Base-by-base conservation (phyloP, 2,113 vertebrate genomes). In the Connochaetes taurinus region DNA sequence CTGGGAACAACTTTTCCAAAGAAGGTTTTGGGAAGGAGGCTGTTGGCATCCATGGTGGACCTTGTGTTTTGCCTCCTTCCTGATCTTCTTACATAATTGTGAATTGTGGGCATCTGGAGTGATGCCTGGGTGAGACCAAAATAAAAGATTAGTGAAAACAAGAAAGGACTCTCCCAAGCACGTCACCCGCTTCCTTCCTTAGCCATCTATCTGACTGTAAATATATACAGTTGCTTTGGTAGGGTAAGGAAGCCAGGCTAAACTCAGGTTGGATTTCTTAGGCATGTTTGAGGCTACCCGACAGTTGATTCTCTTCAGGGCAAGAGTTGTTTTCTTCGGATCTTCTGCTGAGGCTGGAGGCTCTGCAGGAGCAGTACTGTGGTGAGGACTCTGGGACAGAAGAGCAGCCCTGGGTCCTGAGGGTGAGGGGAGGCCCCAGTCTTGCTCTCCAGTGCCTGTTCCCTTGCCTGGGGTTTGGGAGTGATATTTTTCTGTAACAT, bases 401-500 rank as follows among this genome's bases (percentile, higher is more conserved):
- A 15, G 3, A 62, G 91, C 31, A 76, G 11, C 13, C 15, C 17
- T 10, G 9, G 9, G 6, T 90, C 55, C 43, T 6, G 31, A 58
- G 45, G 13, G 19, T 57, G 53, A 85, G 87, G 58, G 84, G 43
- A 85, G 9, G 50, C 64, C 52, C 33, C 3, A 7, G 19, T 64
- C n/a, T 92, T 74, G 33, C 23, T 62, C 13, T 33, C 17, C 31
- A 52, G 5, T 31, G n/a, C 12, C 33, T 83, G 0, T 95, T 71
- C 16, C 64, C 55, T 57, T 80, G 47, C 19, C 33, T 89, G 83
- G 33, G 27, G 31, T 29, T 62, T 53, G 53, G 25, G 53, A 83
- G 76, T 87, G 27, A 40, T 67, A 87, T 80, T 97, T 95, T 95
- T 95, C 92, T 89, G 58, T 93, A 74, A 86, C 16, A 10, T n/a